Conservation (phyloP, 2,797 vertebrate species). For the Kryptopterus vitreolus region DNA sequence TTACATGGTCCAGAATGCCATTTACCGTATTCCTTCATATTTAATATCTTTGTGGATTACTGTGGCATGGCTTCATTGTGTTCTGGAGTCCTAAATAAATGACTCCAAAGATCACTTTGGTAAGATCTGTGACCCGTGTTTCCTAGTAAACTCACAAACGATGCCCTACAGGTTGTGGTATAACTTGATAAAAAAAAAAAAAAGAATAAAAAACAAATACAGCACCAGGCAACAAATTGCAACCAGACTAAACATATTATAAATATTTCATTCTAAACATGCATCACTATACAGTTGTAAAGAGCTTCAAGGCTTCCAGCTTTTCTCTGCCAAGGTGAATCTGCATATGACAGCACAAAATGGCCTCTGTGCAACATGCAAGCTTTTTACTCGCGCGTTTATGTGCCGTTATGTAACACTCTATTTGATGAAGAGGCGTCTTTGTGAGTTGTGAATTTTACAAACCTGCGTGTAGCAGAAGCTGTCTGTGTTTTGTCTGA, state of each 20-base stretch:
- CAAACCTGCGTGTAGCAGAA: conserved; percentile 44
- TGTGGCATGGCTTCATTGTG: background rate
- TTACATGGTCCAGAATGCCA: background rate
- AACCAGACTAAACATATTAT: background rate
- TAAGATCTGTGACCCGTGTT: background rate
- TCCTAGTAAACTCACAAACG: background rate
- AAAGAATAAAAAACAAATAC: background rate
- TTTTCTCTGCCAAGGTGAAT: conserved; percentile 43
- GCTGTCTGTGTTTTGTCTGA: conserved; percentile 49
- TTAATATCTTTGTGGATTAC: no score
- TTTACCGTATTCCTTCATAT: no score
- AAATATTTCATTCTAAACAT: background rate
- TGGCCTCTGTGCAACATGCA: conserved; percentile 42
- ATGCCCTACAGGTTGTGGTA: background rate
- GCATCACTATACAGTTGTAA: background rate
- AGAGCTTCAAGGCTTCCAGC: conserved; percentile 11
- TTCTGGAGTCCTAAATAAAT: background rate
- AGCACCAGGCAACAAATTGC: conserved; percentile 9
- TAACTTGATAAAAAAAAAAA: no score
- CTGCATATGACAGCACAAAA: conserved; percentile 42
- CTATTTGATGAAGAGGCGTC: conserved; percentile 33
- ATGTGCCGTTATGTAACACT: conserved; percentile 36
- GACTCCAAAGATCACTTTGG: background rate
- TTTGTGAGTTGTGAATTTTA: conserved; percentile 38
- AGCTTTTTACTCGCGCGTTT: conserved; percentile 6